Base-by-base conservation (phyloP, 2,797 vertebrate genomes). In the Harpagifer antarcticus region DNA sequence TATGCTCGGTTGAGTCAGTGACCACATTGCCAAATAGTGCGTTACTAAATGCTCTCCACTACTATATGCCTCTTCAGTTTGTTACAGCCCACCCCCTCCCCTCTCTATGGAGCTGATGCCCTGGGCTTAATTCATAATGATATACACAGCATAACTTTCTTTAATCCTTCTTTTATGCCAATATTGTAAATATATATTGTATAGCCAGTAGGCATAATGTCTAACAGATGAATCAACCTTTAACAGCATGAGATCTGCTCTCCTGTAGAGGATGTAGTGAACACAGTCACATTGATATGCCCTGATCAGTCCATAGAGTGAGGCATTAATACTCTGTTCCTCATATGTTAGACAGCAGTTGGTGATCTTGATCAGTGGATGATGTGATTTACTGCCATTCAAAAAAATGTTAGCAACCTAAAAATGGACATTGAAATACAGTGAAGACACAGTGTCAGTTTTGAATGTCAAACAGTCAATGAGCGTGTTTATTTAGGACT, bases 11-110 rank as follows among this genome's bases (percentile, higher is more conserved):
- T 59, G 57, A 20, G 48, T 80, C 62, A 37, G 33, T 91, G 91
- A 91, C 86, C 91, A 91, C 82, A 78, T 89, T 91, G 82, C 87
- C 80, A 93, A 92, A 86, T 91, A 90, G 91, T 91, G 89, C 88
- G 59, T 92, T 81, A 91, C 85, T 92, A 92, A 93, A 82, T 67
- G 56, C 72, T 56, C 53, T 82, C 47, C 55, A 72, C 55, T 23
- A 81, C 75, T 72, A 71, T 70, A 64, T 55, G 71, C 61, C 73
- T 75, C 66, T 74, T 70, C 48, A 74, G 74, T 50, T 71, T 74
- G 57, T 48, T 64, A 20, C 13, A 44, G 33, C 60, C 72, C 31
- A 58, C 60, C 70, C 59, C 58, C 59, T 61, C 48, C 44, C 3
- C 45, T 63, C 19, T 68, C 58, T 58, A 44, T 23, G 9, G 47